Conservation (phyloP, 2,888 invertebrate genomes). For the Erebia aethiops region DNA sequence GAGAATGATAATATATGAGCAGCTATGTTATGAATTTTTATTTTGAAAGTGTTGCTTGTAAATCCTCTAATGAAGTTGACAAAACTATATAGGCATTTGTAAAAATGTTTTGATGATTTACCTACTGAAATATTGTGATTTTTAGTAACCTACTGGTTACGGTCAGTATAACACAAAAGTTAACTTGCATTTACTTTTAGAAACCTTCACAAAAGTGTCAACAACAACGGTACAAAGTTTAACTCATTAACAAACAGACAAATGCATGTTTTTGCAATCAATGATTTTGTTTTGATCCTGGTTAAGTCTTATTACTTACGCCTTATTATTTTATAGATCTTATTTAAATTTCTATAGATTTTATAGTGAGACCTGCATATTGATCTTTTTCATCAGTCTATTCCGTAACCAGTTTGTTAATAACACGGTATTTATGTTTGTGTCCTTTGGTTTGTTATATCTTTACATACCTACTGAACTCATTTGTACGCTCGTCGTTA, state of each 20-base stretch:
- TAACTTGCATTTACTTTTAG: conserved; percentile 1
- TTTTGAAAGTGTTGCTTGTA: neutral
- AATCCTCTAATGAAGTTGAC: neutral
- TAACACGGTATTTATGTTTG: neutral
- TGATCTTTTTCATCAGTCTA: too few relatives aligned
- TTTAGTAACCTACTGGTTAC: conserved; percentile 3
- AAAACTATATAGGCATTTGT: neutral
- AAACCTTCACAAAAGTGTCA: too few relatives aligned
- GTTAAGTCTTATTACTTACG: neutral
- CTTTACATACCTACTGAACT: neutral
- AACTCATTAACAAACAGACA: neutral
- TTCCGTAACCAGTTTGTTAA: conserved; percentile 10
- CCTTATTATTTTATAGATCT: neutral
- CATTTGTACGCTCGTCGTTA: neutral
- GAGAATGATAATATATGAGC: conserved; percentile 48
- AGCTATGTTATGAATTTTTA: conserved; percentile 38
- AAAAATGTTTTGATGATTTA: neutral
- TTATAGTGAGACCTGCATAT: too few relatives aligned
- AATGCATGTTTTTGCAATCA: neutral
- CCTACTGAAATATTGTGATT: conserved; percentile 3
- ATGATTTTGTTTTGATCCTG: neutral
- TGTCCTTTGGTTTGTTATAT: neutral
- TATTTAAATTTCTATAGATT: neutral
- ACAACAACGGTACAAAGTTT: neutral
- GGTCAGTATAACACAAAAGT: neutral